Evolutionary conservation across 2,113 vertebrate genomes (phyloP), one percentile per base, ranked within the genome.

Genomic region (Chloroceryle aenea): DNA sequence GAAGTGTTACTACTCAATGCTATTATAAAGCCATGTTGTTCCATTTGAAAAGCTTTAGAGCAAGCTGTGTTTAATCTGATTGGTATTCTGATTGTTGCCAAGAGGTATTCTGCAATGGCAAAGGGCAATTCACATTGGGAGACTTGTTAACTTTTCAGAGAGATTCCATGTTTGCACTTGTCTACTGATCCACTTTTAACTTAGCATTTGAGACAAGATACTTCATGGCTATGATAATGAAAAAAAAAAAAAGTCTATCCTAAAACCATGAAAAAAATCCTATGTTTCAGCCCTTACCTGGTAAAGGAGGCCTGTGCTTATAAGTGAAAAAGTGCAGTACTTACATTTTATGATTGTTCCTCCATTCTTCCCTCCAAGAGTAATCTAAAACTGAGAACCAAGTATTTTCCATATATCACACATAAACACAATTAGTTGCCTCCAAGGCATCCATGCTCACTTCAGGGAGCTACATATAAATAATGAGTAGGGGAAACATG

Each of bases 1-100:
- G 88, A 95, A 78, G 76, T 82, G 61, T 94, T 95, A 94, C 86
- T 94, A 82, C 84, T 91, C 36, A 74, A n/a, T 40, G 42, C 48
- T 81, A 18, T 89, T 89, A 86, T 55, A 73, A 74, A 94, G 43
- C 75, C 34, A 32, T 69, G 83, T 92, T 96, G 83, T 76, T 93
- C 92, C 29, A 63, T 77, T 75, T 95, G 77, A 72, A 90, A 95
- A 87, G 26, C 63, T 85, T 95, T 88, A 47, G 29, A 95, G 83
- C 29, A 72, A 77, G 53, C 81, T 85, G 32, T 52, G 18, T 69
- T 94, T 34, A 63, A 62, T 67, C 47, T 80, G 88, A 81, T 80
- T 59, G 56, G 14, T 68, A 67, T 83, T 38, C 76, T 80, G n/a
- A 45, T 11, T 61, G 48, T 47, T 90, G 30, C 26, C 21, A 36